A percentile compares a stretch with the other conserved stretches of the same genome.
Conservation (phyloP, 2,888 invertebrate species). For the Drosophila nigricruria region DNA sequence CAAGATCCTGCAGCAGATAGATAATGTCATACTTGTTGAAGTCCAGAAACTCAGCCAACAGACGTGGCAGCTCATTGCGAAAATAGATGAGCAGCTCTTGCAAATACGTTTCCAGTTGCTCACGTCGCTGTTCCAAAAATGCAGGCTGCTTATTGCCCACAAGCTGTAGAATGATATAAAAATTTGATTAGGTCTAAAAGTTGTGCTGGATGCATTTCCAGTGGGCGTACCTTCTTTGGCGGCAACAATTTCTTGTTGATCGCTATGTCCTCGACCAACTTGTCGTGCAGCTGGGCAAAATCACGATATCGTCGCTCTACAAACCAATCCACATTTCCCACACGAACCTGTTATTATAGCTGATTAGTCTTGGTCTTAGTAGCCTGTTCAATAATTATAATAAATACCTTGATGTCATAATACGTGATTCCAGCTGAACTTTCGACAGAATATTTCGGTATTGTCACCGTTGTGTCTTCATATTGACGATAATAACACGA, state of each 20-base stretch:
- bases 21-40: slow-evolving; percentile 96
- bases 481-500: slow-evolving; percentile 90
- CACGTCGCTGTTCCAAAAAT: slow-evolving; percentile 93
- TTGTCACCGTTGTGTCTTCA: slow-evolving; percentile 88
- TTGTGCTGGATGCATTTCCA: background rate
- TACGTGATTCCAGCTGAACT: slow-evolving; percentile 89
- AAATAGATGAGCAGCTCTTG: slow-evolving; percentile 91
- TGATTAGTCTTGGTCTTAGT: background rate
- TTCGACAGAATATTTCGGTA: slow-evolving; percentile 88
- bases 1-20: slow-evolving; percentile 92
- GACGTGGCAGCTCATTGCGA: slow-evolving; percentile 92
- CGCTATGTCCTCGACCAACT: slow-evolving; percentile 91
- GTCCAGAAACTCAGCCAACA: slow-evolving; percentile 93
- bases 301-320: slow-evolving; percentile 94
- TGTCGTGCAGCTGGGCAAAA: slow-evolving; percentile 94
- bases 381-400: background rate
- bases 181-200: background rate
- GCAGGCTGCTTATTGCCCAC: slow-evolving; percentile 93
- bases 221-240: slow-evolving; percentile 90
- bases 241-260: slow-evolving; percentile 94
- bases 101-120: slow-evolving; percentile 93
- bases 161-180: slow-evolving; percentile 35
- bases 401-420: slow-evolving; percentile 88
- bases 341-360: slow-evolving; percentile 82
- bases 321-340: slow-evolving; percentile 92